phyloP scores from a whole-genome alignment of 2,113 vertebrate genomes.

The Trogon surrucura region DNA sequence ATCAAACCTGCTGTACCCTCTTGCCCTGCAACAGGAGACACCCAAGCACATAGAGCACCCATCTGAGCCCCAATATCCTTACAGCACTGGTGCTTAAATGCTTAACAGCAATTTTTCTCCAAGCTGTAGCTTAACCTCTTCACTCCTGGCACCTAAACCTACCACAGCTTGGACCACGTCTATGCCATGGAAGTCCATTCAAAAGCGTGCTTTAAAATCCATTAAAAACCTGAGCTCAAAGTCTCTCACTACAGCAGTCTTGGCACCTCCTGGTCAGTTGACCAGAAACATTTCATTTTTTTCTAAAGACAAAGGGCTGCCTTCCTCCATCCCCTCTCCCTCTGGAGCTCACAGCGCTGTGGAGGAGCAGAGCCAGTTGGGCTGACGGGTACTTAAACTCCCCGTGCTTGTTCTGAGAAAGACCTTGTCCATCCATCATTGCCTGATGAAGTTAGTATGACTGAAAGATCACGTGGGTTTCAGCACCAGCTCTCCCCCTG shows the following conservation, averaged over 20 bases:
- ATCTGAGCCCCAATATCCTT: not conserved
- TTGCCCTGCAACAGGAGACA: not conserved
- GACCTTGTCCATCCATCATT: not conserved
- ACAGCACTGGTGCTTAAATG: not conserved
- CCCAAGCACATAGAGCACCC: not conserved
- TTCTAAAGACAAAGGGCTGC: not conserved
- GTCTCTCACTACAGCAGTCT: not conserved
- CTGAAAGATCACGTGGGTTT: not conserved
- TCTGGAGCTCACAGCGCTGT: not conserved
- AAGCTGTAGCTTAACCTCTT: not conserved
- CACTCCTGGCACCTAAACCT: not conserved
- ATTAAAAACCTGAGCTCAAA: not conserved
- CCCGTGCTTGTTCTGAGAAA: not conserved
- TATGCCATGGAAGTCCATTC: not conserved
- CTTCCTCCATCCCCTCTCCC: not conserved
- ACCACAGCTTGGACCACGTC: rapidly evolving
- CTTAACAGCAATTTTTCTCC: not conserved
- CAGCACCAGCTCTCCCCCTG: not conserved
- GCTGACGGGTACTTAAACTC: not conserved
- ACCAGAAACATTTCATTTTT: not conserved
- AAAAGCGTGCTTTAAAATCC: not conserved
- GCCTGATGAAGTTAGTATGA: not conserved
- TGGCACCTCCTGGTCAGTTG: not conserved
- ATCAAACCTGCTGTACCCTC: not conserved
- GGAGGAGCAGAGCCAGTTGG: not conserved